Conservation (phyloP, 1,140 invertebrate species). For the Magallana angulata region DNA sequence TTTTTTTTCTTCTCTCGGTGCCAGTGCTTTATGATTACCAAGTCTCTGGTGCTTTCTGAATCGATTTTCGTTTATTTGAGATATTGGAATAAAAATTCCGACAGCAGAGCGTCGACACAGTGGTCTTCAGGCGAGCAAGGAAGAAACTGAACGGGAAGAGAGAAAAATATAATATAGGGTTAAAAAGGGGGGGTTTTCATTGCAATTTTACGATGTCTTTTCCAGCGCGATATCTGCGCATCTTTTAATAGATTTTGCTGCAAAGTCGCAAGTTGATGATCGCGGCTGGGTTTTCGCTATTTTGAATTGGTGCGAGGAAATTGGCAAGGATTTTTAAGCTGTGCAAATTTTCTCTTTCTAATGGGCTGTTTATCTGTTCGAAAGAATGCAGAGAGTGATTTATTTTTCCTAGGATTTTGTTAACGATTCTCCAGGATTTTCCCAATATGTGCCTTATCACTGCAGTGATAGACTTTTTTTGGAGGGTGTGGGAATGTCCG, state of each 20-base stretch:
- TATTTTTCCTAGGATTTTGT: not conserved
- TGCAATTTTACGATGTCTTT: slow-evolving; percentile 16
- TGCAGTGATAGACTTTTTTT: too few relatives aligned
- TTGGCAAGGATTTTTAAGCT: slow-evolving; percentile 1
- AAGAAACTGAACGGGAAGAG: not conserved
- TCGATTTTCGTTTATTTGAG: slow-evolving; percentile 32
- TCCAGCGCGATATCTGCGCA: not conserved
- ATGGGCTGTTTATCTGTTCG: not conserved
- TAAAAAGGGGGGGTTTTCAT: not conserved
- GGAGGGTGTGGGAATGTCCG: too few relatives aligned
- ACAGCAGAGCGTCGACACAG: not conserved
- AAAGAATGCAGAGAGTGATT: slow-evolving; percentile 15
- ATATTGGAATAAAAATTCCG: slow-evolving; percentile 28
- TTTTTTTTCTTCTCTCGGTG: too few relatives aligned
- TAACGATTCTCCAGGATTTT: not conserved
- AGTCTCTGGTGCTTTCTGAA: not conserved
- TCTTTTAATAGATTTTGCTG: slow-evolving; percentile 30
- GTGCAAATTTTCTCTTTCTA: slow-evolving; percentile 24
- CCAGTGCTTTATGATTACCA: too few relatives aligned
- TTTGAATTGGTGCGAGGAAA: not conserved
- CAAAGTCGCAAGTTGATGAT: not conserved
- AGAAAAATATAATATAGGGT: not conserved
- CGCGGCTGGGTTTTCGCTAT: not conserved
- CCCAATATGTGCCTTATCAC: too few relatives aligned
- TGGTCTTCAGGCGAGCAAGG: slow-evolving; percentile 2